Conservation (phyloP, 2,888 invertebrate species). For the Diogma glabrata region DNA sequence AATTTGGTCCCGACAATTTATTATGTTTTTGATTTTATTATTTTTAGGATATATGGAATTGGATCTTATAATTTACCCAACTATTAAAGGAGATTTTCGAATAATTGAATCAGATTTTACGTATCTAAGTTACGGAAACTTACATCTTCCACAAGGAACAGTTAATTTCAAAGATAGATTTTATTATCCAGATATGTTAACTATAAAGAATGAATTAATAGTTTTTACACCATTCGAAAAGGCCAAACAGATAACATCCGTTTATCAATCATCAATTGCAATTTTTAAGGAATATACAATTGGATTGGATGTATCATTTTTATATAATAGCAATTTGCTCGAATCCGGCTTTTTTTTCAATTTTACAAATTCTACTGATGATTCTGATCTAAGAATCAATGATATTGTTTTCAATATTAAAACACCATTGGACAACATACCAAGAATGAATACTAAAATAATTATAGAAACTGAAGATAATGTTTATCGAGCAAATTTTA, state of each 20-base stretch:
- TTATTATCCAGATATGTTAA: conserved; percentile 39
- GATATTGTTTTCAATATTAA: conserved; percentile 39
- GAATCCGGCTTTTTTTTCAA: conserved; percentile 39
- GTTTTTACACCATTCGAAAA: conserved; percentile 42
- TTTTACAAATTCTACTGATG: conserved; percentile 38
- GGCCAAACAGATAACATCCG: conserved; percentile 38
- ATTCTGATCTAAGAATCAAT: conserved; percentile 36
- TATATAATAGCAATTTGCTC: conserved; percentile 33
- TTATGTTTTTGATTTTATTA: too few species aligned
- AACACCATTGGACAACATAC: conserved; percentile 43
- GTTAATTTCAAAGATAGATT: conserved; percentile 46
- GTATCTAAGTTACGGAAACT: conserved; percentile 37
- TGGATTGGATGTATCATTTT: conserved; percentile 37
- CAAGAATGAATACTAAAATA: conserved; percentile 37
- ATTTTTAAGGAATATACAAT: conserved; percentile 38
- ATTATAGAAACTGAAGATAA: conserved; percentile 39
- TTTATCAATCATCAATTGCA: conserved; percentile 39
- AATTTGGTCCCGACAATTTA: too few species aligned
- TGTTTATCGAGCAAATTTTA: conserved; percentile 40
- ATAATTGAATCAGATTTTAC: conserved; percentile 41
- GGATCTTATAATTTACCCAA: conserved; percentile 45
- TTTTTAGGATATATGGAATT: conserved; percentile 45
- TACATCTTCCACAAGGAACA: conserved; percentile 43
- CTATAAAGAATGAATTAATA: conserved; percentile 42
- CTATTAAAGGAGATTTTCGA: conserved; percentile 43